A percentile compares a stretch with the other conserved stretches of the same genome.
These are phyloP conservation scores for Urosaurus nigricauda DNA, from an alignment of 2,797 vertebrate species.

Conservation along the genomic window DNA sequence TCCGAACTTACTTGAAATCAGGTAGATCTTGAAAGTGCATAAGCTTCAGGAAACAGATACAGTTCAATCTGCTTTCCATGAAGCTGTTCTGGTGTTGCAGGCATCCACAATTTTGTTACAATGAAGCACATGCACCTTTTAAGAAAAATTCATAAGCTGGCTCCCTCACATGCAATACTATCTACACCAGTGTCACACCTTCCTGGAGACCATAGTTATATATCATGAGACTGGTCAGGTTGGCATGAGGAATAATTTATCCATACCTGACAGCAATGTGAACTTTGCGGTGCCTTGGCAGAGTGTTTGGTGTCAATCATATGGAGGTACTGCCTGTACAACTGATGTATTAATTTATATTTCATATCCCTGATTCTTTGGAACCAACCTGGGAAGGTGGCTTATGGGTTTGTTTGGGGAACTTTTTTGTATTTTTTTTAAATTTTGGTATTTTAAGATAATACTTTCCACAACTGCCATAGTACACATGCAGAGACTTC, in stretches of 20 bases:
- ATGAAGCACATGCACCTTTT: background rate
- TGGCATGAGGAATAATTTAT: background rate
- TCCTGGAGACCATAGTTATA: no score
- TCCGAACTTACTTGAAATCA: background rate
- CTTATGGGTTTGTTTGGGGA: background rate
- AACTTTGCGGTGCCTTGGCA: background rate
- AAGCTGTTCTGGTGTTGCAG: background rate
- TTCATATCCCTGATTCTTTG: background rate
- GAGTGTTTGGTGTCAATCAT: background rate
- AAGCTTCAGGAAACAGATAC: background rate
- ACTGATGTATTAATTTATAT: background rate
- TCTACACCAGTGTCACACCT: background rate
- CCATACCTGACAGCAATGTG: background rate
- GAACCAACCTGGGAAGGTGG: background rate
- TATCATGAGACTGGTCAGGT: background rate
- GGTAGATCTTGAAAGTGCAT: background rate
- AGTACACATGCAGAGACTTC: background rate
- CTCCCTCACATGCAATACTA: background rate
- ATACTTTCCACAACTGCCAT: background rate
- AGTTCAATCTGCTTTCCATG: background rate
- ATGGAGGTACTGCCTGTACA: background rate
- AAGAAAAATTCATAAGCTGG: background rate
- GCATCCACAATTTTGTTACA: background rate
- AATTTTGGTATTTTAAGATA: constrained; percentile 13
- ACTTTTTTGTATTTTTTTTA: no score